Evolutionary conservation across 2,888 invertebrate species (phyloP), one percentile per base, ranked within the genome.

Genomic region (Anticlea derivata): DNA sequence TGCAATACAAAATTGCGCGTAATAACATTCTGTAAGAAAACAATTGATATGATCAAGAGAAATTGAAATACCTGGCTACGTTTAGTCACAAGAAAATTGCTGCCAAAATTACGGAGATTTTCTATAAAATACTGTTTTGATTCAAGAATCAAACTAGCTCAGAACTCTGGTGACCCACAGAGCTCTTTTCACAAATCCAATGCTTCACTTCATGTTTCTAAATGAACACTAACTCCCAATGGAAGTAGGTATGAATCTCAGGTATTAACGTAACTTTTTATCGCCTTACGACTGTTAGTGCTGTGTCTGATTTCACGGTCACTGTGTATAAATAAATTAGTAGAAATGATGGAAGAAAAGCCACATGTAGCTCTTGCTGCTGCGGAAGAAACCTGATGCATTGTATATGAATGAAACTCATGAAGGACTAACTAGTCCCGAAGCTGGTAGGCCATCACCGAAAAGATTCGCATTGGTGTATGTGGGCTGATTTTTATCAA

Each of bases 11-110:
- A 34, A 64, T 54, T n/a, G 54, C 58, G 44, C 61, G 66, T 39
- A 65, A 29, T 50, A 60, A 58, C 83, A 84, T 85, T 63, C 76
- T 80, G 65, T 35, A 71, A 72, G 41, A 40, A 10, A 67, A 66
- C 6, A 40, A 24, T 7, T n/a, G 35, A 33, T 4, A 8, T 13
- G n/a, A 4, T 13, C 17, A 10, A 22, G n/a, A 5, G 5, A 8
- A 24, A 22, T 10, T 31, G 17, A 23, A 11, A 35, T 34, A 22
- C 29, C 6, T 7, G 5, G n/a, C n/a, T n/a, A n/a, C n/a, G n/a
- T n/a, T n/a, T n/a, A n/a, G n/a, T n/a, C n/a, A n/a, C n/a, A n/a
- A n/a, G n/a, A n/a, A n/a, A n/a, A n/a, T n/a, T n/a, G n/a, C n/a
- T n/a, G n/a, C n/a, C n/a, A n/a, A n/a, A n/a, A n/a, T n/a, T n/a